phyloP scores from a whole-genome alignment of 2,888 invertebrate genomes.

The Globia sparganii region DNA sequence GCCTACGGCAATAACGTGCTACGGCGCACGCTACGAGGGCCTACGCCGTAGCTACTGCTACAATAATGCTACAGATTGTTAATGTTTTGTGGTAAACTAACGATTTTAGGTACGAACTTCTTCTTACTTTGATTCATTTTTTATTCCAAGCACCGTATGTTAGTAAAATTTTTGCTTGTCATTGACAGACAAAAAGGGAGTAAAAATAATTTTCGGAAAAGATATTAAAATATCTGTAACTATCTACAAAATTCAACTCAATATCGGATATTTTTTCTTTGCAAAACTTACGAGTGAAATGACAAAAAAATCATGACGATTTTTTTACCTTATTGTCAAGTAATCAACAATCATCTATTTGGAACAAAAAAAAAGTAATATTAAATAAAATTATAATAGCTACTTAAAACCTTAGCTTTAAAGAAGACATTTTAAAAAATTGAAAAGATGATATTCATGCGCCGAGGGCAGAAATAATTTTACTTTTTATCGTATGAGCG shows the following conservation, averaged over 20 bases:
- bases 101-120: neutral
- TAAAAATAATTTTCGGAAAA: neutral
- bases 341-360: neutral
- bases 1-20: conserved; percentile 29
- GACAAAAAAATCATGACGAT: neutral
- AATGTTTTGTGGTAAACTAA: neutral
- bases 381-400: too few species aligned
- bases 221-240: neutral
- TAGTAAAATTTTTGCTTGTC: neutral
- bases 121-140: neutral
- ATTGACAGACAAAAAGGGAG: neutral
- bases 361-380: neutral
- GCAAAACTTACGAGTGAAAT: too few species aligned
- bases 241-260: too few species aligned
- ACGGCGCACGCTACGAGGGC: conserved; percentile 23
- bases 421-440: neutral
- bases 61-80: conserved; percentile 1
- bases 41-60: conserved; percentile 30
- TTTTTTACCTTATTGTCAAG: neutral
- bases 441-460: neutral
- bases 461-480: neutral
- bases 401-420: neutral
- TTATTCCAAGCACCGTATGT: neutral
- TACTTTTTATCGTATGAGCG: neutral
- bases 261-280: neutral